Percentiles rank a stretch among this genome's conserved stretches.
Conservation (phyloP, 2,797 vertebrate genomes). For the Notamacropus eugenii region DNA sequence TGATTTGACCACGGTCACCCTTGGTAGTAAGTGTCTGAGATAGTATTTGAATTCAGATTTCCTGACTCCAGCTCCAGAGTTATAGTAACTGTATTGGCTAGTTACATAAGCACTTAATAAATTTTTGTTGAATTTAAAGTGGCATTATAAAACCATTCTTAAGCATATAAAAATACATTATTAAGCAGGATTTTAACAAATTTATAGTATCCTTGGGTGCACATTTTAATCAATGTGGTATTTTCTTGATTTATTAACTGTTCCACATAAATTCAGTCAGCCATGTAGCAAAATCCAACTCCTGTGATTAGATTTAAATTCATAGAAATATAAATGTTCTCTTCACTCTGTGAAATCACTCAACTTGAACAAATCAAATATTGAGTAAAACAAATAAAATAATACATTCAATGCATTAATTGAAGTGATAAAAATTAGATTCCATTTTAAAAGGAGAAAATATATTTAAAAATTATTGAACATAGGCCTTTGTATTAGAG, state of each 20-base stretch:
- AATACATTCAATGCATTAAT: not conserved
- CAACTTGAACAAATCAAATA: not conserved
- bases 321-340: constrained; percentile 37
- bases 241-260: constrained; percentile 43
- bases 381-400: not conserved
- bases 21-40: not conserved
- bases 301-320: not conserved
- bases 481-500: not conserved
- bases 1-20: not conserved
- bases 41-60: not conserved
- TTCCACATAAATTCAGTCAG: constrained; percentile 35
- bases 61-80: not conserved
- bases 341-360: constrained; percentile 6
- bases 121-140: not conserved
- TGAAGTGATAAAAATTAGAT: not conserved
- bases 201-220: constrained; percentile 36
- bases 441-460: not conserved
- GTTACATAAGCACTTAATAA: not conserved
- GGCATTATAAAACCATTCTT: constrained; percentile 36
- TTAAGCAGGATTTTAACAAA: constrained; percentile 52
- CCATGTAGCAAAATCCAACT: constrained; percentile 43
- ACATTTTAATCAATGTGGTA: constrained; percentile 25
- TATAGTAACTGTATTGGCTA: not conserved
- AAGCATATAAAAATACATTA: constrained; percentile 34
- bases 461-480: not conserved